A percentile compares a stretch with the other conserved stretches of the same genome.
Evolutionary conservation across 2,113 vertebrate species (phyloP).

Genomic region (Cryptotis parvus): DNA sequence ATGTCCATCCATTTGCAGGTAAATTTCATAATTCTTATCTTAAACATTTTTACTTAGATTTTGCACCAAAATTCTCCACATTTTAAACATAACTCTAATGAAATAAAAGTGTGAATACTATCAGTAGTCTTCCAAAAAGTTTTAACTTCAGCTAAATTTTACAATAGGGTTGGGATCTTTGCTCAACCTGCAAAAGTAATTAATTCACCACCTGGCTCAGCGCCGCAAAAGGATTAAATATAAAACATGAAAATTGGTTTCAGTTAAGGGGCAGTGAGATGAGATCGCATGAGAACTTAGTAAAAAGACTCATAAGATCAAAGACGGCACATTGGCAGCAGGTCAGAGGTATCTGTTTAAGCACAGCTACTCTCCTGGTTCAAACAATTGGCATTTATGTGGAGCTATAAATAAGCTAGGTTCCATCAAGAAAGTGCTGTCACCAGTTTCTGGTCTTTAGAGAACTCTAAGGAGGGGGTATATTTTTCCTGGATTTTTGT

Average conservation of each 20-base stretch:
- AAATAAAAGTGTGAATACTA: constrained; percentile 59
- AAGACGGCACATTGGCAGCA: constrained; percentile 56
- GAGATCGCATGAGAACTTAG: constrained; percentile 71
- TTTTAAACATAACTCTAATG: constrained; percentile 49
- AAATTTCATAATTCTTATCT: too few species aligned
- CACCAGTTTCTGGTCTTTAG: neutral
- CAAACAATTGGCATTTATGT: constrained; percentile 20
- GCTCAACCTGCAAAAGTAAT: constrained; percentile 71
- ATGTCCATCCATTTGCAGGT: too few species aligned
- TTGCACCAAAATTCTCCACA: neutral
- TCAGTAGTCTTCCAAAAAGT: constrained; percentile 40
- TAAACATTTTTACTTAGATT: constrained; percentile 38
- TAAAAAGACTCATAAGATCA: constrained; percentile 67
- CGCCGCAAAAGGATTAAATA: constrained; percentile 77
- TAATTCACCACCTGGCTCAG: constrained; percentile 79
- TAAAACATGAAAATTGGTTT: constrained; percentile 80
- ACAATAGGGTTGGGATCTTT: constrained; percentile 68
- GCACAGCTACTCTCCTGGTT: constrained; percentile 40
- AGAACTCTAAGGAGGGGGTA: neutral
- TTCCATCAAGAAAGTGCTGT: constrained; percentile 8
- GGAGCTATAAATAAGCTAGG: constrained; percentile 35
- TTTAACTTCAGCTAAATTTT: constrained; percentile 66
- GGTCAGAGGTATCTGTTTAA: constrained; percentile 59
- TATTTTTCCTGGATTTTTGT: neutral
- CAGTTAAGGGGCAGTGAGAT: constrained; percentile 63